Evolutionary conservation across 2,113 vertebrate species (phyloP).

Genomic region (Noctilio leporinus): DNA sequence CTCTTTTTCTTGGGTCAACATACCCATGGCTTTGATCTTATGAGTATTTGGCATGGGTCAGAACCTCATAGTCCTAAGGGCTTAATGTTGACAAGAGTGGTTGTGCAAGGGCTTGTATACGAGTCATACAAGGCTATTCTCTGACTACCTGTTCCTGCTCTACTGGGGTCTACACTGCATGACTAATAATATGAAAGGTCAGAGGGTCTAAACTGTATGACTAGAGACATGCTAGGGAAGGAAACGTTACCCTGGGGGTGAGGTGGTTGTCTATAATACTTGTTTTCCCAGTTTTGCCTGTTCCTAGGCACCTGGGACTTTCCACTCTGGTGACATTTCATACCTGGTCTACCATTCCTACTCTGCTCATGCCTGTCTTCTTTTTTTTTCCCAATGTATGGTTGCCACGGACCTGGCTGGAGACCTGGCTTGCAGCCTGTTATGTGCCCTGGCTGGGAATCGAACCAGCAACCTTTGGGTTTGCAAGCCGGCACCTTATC

Average conservation of each 20-base stretch:
- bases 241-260: background rate
- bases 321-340: background rate
- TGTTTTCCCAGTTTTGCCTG: background rate
- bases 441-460: no score
- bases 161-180: background rate
- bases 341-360: no score
- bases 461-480: no score
- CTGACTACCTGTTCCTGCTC: background rate
- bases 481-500: no score
- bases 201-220: background rate
- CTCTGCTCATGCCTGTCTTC: no score
- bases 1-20: no score
- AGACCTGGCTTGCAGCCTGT: no score
- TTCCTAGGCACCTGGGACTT: background rate
- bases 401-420: no score
- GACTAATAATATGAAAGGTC: background rate
- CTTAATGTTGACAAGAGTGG: background rate
- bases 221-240: background rate
- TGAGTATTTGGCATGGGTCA: background rate
- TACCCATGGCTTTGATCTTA: no score
- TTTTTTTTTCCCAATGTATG: no score
- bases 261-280: background rate
- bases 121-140: background rate
- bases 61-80: background rate
- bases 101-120: background rate